Base-by-base conservation (phyloP, 1,140 invertebrate genomes). In the Hycleus phaleratus region DNA sequence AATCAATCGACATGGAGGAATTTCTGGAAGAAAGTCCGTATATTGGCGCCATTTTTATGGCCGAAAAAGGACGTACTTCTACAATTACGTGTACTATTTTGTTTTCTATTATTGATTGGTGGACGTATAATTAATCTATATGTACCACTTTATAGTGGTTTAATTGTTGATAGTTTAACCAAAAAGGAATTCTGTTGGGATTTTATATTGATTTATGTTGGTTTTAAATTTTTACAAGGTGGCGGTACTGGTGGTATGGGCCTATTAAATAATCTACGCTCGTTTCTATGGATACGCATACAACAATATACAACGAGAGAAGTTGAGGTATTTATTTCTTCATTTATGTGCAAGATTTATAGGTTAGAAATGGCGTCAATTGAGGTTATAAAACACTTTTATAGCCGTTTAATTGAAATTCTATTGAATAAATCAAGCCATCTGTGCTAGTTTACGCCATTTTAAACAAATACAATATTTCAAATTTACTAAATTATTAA, bases 301-400 rank as follows among this genome's bases (percentile, higher is more conserved):
- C 91, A 96, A 65, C 95, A 98, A 71, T 97, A 93, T 69, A 97
- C 95, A 2, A 95, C 92, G 3, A 81, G 91, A 57, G 89, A 94
- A 77, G 82, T 97, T 39, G 87, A 97, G 77, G 85, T 92, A 63
- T 71, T 42, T 18, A 32, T 9, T 11, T 26, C 18, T 32, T 11
- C 6, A 48, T 49, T 47, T 47, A 32, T 8, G 0, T 8, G 0
- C 3, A 1, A n/a, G 2, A 7, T 46, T 47, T 47, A 4, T 8
- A 47, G 9, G 18, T 24, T 47, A 32, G 4, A 32, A 32, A 32
- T 32, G 32, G 32, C 32, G 32, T 4, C 32, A 7, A 32, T 32
- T 32, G 32, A 18, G 18, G 18, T 18, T 18, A 18, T 18, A 18
- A 18, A 1, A 18, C 12, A 12, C 18, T 18, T 18, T 18, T 18